phyloP scores from a whole-genome alignment of 2,797 vertebrate species.

The Coluber constrictor region DNA sequence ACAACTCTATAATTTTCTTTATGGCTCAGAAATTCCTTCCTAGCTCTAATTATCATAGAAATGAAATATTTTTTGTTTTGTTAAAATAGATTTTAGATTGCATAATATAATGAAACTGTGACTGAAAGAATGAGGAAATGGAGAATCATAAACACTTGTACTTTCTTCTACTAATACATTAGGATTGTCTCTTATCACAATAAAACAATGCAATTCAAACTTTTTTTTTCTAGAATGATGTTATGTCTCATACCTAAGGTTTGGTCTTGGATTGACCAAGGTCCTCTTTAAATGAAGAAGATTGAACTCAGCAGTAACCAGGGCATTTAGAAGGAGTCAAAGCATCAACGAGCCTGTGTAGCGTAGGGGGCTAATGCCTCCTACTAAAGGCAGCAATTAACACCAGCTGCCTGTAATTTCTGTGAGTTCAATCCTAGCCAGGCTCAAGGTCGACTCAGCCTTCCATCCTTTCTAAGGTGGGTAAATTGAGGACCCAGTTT shows the following conservation, averaged over 20 bases:
- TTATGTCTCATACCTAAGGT: not conserved
- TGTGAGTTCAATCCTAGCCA: no score
- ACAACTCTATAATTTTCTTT: conserved; percentile 4
- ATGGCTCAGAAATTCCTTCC: not conserved
- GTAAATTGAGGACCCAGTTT: no score
- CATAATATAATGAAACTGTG: not conserved
- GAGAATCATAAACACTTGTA: not conserved
- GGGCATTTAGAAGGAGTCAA: not conserved
- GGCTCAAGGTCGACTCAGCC: no score
- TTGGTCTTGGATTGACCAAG: not conserved
- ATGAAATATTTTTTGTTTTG: not conserved
- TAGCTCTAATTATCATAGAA: not conserved
- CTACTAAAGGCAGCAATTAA: no score
- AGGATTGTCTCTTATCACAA: not conserved
- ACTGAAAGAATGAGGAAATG: not conserved
- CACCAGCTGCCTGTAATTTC: no score
- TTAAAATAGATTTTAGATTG: not conserved
- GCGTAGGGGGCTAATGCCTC: no score
- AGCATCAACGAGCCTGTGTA: no score
- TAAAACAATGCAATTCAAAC: not conserved
- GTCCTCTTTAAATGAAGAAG: not conserved
- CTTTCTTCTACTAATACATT: not conserved
- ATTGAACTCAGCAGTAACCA: not conserved
- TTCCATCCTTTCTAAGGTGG: no score
- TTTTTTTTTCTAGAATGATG: not conserved